Percentiles rank a stretch among this genome's conserved stretches.
Conservation (phyloP, 2,797 vertebrate genomes). For the Poeciliopsis gracilis region DNA sequence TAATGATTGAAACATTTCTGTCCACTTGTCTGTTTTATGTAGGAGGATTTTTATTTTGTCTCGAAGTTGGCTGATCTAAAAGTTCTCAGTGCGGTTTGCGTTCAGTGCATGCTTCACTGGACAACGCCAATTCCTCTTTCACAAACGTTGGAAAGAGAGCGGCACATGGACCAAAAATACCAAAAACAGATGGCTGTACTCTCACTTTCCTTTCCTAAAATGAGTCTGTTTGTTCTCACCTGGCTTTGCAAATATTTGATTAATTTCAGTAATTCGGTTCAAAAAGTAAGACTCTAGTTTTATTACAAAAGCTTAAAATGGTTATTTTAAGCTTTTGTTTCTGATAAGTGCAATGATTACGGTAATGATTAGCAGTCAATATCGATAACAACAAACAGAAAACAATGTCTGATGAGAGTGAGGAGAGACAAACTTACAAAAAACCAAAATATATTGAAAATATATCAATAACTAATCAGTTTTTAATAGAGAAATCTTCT, state of each 20-base stretch:
- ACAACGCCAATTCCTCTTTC: conserved; percentile 71
- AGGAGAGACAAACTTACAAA: neutral
- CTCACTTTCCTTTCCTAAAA: conserved; percentile 73
- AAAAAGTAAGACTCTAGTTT: neutral
- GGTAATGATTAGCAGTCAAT: too few relatives aligned
- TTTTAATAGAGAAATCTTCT: neutral
- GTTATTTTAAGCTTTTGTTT: neutral
- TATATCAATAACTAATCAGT: neutral
- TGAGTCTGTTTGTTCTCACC: neutral
- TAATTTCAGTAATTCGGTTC: neutral
- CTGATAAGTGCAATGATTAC: neutral
- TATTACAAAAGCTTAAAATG: neutral
- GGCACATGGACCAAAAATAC: conserved; percentile 55
- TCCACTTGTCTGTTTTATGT: neutral
- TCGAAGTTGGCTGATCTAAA: conserved; percentile 9
- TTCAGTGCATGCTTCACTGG: conserved; percentile 15
- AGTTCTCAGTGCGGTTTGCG: conserved; percentile 3
- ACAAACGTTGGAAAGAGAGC: conserved; percentile 43
- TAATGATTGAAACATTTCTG: neutral
- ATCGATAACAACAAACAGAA: too few relatives aligned
- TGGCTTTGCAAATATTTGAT: neutral
- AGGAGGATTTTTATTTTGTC: neutral
- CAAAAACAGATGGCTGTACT: conserved; percentile 57
- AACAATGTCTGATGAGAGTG: too few relatives aligned
- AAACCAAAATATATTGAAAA: neutral